Evolutionary conservation across 2,797 vertebrate genomes (phyloP).

Genomic region (Antennarius maculatus): DNA sequence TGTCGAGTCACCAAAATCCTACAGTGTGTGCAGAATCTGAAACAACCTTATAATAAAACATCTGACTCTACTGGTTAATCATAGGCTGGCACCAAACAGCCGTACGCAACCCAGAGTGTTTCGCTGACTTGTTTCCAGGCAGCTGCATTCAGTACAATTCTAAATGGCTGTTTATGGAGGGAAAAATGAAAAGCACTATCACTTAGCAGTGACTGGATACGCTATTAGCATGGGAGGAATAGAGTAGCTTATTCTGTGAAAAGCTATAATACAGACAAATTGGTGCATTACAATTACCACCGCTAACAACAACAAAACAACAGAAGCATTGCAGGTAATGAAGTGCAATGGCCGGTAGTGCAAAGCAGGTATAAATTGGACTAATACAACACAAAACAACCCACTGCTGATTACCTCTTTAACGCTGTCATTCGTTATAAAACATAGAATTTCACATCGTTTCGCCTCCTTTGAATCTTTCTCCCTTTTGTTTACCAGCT

Average conservation of each 20-base stretch:
- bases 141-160: slow-evolving; percentile 38
- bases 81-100: slow-evolving; percentile 1
- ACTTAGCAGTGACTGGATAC: slow-evolving; percentile 59
- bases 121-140: slow-evolving; percentile 25
- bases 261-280: slow-evolving; percentile 72
- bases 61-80: slow-evolving; percentile 5
- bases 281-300: slow-evolving; percentile 71
- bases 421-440: slow-evolving; percentile 50
- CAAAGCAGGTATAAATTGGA: slow-evolving; percentile 68
- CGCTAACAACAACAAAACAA: slow-evolving; percentile 65
- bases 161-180: slow-evolving; percentile 58
- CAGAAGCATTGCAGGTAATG: slow-evolving; percentile 67
- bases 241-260: slow-evolving; percentile 64
- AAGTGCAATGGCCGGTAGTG: slow-evolving; percentile 65
- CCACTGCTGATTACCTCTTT: slow-evolving; percentile 55
- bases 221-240: slow-evolving; percentile 61
- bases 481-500: slow-evolving; percentile 20
- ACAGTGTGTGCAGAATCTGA: slow-evolving; percentile 10
- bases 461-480: slow-evolving; percentile 22
- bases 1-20: slow-evolving; percentile 5
- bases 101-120: slow-evolving; percentile 26
- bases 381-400: slow-evolving; percentile 51
- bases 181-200: slow-evolving; percentile 67
- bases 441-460: slow-evolving; percentile 47
- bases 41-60: slow-evolving; percentile 11